phyloP scores from a whole-genome alignment of 2,888 invertebrate species.

The Hypomecis punctinalis region DNA sequence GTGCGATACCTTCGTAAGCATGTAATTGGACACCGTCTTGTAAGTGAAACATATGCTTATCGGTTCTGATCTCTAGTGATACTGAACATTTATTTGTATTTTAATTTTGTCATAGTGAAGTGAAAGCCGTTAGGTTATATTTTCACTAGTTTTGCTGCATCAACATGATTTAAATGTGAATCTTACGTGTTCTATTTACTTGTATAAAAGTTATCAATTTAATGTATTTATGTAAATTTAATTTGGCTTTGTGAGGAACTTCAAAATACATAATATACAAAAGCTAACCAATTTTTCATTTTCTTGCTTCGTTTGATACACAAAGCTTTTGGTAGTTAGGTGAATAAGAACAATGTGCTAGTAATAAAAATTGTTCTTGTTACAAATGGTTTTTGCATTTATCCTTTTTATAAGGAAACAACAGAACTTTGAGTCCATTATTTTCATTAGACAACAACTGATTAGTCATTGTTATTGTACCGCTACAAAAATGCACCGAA shows the following conservation, averaged over 20 bases:
- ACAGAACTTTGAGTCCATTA: background rate
- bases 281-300: slow-evolving; percentile 81
- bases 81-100: slow-evolving; percentile 64
- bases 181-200: slow-evolving; percentile 80
- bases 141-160: slow-evolving; percentile 59
- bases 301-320: slow-evolving; percentile 34
- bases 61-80: slow-evolving; percentile 77
- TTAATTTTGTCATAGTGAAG: slow-evolving; percentile 64
- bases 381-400: slow-evolving; percentile 9
- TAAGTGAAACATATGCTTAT: slow-evolving; percentile 65
- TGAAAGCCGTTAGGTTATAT: slow-evolving; percentile 68
- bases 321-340: slow-evolving; percentile 7
- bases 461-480: no score
- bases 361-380: slow-evolving; percentile 6
- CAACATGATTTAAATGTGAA: slow-evolving; percentile 50
- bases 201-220: slow-evolving; percentile 82
- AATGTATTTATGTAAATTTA: slow-evolving; percentile 85
- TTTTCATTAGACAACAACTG: background rate
- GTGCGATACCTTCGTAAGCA: slow-evolving; percentile 71
- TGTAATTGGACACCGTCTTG: slow-evolving; percentile 58
- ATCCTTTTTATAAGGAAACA: slow-evolving; percentile 11
- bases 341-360: background rate
- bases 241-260: slow-evolving; percentile 84
- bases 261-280: slow-evolving; percentile 84
- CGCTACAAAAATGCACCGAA: no score